phyloP scores from a whole-genome alignment of 2,113 vertebrate genomes.

The Oxyura jamaicensis region DNA sequence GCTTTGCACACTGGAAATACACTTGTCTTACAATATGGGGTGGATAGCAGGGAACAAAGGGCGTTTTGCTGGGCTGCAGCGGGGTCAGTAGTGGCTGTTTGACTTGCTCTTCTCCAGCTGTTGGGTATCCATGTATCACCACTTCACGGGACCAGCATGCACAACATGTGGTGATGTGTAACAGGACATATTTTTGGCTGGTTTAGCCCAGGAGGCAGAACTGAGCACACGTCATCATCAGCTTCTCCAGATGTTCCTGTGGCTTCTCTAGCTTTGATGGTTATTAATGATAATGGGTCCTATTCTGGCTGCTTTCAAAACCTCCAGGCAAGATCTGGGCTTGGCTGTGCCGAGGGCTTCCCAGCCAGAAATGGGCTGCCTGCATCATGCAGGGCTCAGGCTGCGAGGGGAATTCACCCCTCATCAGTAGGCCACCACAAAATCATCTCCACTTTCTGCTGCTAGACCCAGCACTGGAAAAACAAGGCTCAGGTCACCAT shows the following conservation, averaged over 20 bases:
- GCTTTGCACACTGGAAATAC: neutral
- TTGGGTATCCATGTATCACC: accelerated
- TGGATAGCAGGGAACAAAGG: neutral
- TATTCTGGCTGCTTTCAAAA: neutral
- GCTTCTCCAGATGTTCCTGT: neutral
- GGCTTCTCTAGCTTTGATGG: neutral
- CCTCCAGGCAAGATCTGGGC: neutral
- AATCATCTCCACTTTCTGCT: neutral
- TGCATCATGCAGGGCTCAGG: neutral
- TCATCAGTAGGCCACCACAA: accelerated
- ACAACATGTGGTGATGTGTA: neutral
- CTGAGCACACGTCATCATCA: accelerated
- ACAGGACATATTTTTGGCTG: neutral
- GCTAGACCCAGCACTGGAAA: neutral
- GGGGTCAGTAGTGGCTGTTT: neutral
- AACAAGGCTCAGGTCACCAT: neutral
- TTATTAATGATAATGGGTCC: neutral
- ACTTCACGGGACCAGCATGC: neutral
- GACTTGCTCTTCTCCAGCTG: neutral
- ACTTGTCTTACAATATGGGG: accelerated
- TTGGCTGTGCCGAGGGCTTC: neutral
- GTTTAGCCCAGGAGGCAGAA: neutral
- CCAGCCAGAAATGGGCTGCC: neutral
- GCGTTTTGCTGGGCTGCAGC: neutral
- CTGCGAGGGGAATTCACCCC: accelerated